Evolutionary conservation across 2,888 invertebrate genomes (phyloP), one percentile per base, ranked within the genome.

Genomic region (Encarsia formosa): DNA sequence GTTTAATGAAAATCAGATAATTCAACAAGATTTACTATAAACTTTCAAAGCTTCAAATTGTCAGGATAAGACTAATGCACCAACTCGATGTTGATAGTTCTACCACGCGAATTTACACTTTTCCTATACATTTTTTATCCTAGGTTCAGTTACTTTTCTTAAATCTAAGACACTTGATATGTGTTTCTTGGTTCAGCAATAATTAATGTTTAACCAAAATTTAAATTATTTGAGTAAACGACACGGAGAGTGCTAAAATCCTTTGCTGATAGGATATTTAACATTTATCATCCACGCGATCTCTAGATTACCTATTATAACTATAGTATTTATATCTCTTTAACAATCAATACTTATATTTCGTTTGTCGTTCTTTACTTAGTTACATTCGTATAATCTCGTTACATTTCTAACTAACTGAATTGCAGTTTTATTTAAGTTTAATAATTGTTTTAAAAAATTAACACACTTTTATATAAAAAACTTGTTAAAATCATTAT

Each of bases 161-260:
- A 54, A 44, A 39, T 0, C 51, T 54, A 57, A n/a, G 63, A 58
- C 61, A 60, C 64, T 64, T 71, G 73, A 73, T 73, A 73, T 73
- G 73, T 67, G 34, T 68, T 65, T 65, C 71, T 69, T 70, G 66
- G 68, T 73, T 71, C 72, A 73, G 71, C 73, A 70, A 66, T 59
- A 56, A 56, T 59, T 53, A 59, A 53, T 63, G 62, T 57, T 44
- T 62, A 61, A 54, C 34, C 6, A 19, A 26, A 26, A 26, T 8
- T 26, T 26, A 26, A 26, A 26, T 29, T 13, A 13, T 29, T 29
- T 34, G 15, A 5, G 16, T 5, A 34, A 34, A 34, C 34, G 34
- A n/a, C n/a, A n/a, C n/a, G n/a, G 4, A 35, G 9, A 26, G 44
- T 37, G 47, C 63, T 48, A 51, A 55, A 44, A 45, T 59, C 63